These are phyloP conservation scores for Rhaphigaster nebulosa DNA, from an alignment of 2,888 invertebrate species.

Conservation along the genomic window DNA sequence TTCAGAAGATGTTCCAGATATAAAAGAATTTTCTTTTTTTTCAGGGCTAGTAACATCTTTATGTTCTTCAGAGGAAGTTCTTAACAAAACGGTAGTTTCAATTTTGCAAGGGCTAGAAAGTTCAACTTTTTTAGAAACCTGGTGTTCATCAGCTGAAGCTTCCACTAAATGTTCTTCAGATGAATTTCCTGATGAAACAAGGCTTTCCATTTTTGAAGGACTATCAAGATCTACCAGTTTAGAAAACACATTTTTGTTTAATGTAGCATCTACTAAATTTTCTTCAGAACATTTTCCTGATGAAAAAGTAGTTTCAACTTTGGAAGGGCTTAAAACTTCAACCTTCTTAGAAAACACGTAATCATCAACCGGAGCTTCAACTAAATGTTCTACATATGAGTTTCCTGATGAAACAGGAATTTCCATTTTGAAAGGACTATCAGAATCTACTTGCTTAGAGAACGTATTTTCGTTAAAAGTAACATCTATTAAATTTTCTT, in stretches of 20 bases:
- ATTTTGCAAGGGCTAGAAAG: not conserved
- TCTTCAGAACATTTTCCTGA: conserved; percentile 35
- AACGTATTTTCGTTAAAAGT: not conserved
- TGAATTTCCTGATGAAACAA: not conserved
- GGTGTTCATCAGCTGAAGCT: not conserved
- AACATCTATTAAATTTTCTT: conserved; percentile 26
- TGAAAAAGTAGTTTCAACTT: not conserved
- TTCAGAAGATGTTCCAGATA: conserved; percentile 18
- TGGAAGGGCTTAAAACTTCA: not conserved
- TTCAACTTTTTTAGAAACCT: not conserved
- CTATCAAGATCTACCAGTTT: not conserved
- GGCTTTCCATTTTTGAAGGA: not conserved
- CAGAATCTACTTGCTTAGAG: not conserved
- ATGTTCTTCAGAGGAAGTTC: too few relatives aligned
- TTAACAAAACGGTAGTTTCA: not conserved
- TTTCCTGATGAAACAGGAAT: not conserved
- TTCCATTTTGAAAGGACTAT: not conserved
- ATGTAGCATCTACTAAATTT: conserved; percentile 24
- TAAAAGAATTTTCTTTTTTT: too few relatives aligned
- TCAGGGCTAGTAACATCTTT: too few relatives aligned
- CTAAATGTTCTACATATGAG: not conserved
- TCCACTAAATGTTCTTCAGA: not conserved
- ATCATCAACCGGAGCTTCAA: not conserved
- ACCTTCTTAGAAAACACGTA: not conserved
- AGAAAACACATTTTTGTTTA: not conserved